Evolutionary conservation across 2,113 vertebrate species (phyloP).

Genomic region (Salvelinus alpinus): DNA sequence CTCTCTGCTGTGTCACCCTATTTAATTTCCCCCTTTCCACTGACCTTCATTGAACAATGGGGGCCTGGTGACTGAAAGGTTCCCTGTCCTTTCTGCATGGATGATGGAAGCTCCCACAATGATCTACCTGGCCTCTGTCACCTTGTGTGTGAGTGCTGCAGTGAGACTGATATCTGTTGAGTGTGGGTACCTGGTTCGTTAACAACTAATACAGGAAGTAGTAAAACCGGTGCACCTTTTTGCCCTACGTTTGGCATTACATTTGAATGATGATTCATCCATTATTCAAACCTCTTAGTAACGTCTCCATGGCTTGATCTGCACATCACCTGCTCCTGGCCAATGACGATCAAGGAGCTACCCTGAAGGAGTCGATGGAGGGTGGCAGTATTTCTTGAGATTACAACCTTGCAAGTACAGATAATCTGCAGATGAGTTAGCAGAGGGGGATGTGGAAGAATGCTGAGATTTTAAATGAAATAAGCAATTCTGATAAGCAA

Average conservation of each 20-base stretch:
- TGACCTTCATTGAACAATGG: slow-evolving; percentile 78
- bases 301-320: slow-evolving; percentile 45
- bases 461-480: not conserved
- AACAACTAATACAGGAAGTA: not conserved
- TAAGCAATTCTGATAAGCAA: not conserved
- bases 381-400: not conserved
- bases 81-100: slow-evolving; percentile 62
- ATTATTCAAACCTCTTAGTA: slow-evolving; percentile 56
- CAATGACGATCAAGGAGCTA: not conserved
- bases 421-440: not conserved
- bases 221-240: slow-evolving; percentile 2
- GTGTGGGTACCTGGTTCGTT: not conserved
- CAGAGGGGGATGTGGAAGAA: too few species aligned
- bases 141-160: slow-evolving; percentile 35
- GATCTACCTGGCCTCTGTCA: slow-evolving; percentile 51
- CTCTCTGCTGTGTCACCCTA: slow-evolving; percentile 69
- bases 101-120: slow-evolving; percentile 63
- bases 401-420: not conserved
- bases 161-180: slow-evolving; percentile 17
- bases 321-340: slow-evolving; percentile 22
- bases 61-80: slow-evolving; percentile 70
- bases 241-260: slow-evolving; percentile 4
- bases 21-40: slow-evolving; percentile 68
- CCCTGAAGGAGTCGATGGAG: not conserved
- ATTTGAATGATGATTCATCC: slow-evolving; percentile 42